Conservation (phyloP, 2,113 vertebrate species). For the Neofelis nebulosa region DNA sequence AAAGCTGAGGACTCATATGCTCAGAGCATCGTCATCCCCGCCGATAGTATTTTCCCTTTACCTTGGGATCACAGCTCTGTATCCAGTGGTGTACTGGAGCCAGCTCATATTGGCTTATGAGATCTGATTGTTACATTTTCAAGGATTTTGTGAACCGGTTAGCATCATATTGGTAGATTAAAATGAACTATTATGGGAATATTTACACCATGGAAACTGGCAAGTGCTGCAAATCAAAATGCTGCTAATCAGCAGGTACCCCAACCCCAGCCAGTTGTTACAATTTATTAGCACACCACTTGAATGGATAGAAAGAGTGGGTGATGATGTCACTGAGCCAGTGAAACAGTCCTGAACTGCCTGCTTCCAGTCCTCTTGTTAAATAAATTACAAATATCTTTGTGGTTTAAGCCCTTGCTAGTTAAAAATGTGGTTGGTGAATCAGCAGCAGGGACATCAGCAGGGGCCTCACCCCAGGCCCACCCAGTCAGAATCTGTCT, state of each 20-base stretch:
- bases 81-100: neutral
- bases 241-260: neutral
- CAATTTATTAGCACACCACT: neutral
- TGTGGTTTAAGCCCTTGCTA: neutral
- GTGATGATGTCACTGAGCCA: neutral
- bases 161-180: neutral
- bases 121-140: neutral
- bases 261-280: neutral
- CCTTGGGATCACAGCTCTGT: neutral
- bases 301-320: neutral
- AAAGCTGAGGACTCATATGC: neutral
- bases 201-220: conserved; percentile 14
- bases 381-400: neutral
- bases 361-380: neutral
- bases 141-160: neutral
- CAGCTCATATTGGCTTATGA: neutral
- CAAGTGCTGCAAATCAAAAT: neutral
- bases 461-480: neutral
- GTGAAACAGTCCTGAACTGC: neutral
- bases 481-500: neutral
- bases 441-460: neutral
- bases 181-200: neutral
- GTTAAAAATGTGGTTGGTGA: neutral
- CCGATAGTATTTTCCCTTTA: fast-evolving
- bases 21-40: neutral